A percentile compares a stretch with the other conserved stretches of the same genome.
These are phyloP conservation scores for Styela clava DNA, from an alignment of 23 tunicate species.

Conservation along the genomic window DNA sequence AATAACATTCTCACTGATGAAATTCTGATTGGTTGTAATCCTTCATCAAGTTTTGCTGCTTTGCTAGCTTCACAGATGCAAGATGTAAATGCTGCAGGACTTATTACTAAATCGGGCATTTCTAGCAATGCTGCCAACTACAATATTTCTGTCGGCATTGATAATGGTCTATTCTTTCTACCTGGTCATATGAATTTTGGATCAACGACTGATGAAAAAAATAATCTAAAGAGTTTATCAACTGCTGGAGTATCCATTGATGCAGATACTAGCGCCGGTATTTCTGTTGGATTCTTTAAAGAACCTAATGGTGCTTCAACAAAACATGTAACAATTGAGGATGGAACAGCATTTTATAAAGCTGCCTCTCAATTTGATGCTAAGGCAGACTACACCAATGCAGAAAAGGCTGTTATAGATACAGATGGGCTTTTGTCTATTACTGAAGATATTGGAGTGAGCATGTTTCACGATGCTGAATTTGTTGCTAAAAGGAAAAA, in stretches of 20 bases:
- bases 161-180: slow-evolving; percentile 32
- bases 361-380: slow-evolving; percentile 56
- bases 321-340: slow-evolving; percentile 38
- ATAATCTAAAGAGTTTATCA: neutral
- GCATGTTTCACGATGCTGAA: slow-evolving; percentile 59
- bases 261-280: slow-evolving; percentile 18
- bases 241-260: slow-evolving; percentile 19
- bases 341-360: slow-evolving; percentile 11
- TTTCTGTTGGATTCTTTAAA: slow-evolving; percentile 13
- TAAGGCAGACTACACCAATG: slow-evolving; percentile 56
- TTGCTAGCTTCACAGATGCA: slow-evolving; percentile 36
- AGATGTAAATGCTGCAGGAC: slow-evolving; percentile 3
- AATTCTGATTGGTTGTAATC: slow-evolving; percentile 74
- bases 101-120: neutral
- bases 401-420: slow-evolving; percentile 33
- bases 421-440: slow-evolving; percentile 46
- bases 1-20: slow-evolving; percentile 90
- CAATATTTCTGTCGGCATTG: neutral
- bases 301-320: slow-evolving; percentile 79
- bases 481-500: slow-evolving; percentile 29
- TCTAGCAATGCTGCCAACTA: slow-evolving; percentile 1
- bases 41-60: slow-evolving; percentile 24
- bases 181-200: slow-evolving; percentile 34
- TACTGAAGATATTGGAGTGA: slow-evolving; percentile 45
- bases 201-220: slow-evolving; percentile 7